phyloP scores from a whole-genome alignment of 1,140 invertebrate genomes.

The Neotoxoptera formosana region DNA sequence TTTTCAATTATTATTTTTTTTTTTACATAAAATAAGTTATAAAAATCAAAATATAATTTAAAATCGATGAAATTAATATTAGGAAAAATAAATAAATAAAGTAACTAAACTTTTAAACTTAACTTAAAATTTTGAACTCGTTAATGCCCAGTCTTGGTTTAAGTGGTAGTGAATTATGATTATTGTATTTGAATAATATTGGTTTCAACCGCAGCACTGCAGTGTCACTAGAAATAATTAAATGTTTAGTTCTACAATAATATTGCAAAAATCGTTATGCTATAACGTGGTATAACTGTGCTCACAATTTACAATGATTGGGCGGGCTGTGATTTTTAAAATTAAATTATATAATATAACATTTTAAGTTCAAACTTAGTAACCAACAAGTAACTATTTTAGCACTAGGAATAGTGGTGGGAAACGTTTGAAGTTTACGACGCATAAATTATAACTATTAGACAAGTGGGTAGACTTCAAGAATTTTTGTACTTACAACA shows the following conservation, averaged over 20 bases:
- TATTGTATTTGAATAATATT: neutral
- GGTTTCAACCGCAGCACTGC: neutral
- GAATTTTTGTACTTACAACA: neutral
- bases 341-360: neutral
- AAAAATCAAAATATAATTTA: no score
- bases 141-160: no score
- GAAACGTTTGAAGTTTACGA: neutral
- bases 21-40: no score
- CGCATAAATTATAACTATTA: neutral
- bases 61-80: no score
- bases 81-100: no score
- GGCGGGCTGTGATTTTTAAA: neutral
- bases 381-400: neutral
- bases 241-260: neutral
- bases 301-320: neutral
- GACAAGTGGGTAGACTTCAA: neutral
- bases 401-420: neutral
- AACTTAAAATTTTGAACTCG: no score
- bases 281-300: no score
- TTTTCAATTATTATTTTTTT: no score
- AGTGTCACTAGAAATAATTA: neutral
- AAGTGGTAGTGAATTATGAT: neutral
- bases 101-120: no score
- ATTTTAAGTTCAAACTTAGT: neutral
- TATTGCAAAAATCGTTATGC: no score